phyloP scores from a whole-genome alignment of 2,797 vertebrate species.

The Sebastes hubbsi region DNA sequence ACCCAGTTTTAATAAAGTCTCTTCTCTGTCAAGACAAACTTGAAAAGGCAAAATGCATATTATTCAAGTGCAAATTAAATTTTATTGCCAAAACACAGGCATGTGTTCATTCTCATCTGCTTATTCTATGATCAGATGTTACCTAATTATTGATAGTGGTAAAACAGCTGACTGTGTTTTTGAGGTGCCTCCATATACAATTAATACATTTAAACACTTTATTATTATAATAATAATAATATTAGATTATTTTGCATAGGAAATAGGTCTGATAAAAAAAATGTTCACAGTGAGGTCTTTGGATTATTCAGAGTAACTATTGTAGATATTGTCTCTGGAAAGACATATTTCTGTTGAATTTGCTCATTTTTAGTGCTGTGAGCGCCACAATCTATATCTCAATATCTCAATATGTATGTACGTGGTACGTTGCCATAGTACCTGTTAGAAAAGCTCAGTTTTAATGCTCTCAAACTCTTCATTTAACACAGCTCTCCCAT shows the following conservation, averaged over 20 bases:
- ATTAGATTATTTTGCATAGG: background rate
- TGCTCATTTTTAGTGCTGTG: too few relatives aligned
- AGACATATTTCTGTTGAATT: too few relatives aligned
- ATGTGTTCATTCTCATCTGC: background rate
- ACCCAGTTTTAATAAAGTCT: slow-evolving; percentile 21
- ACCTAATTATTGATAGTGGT: background rate
- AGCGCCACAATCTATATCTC: too few relatives aligned
- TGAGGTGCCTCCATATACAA: background rate
- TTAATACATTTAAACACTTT: background rate
- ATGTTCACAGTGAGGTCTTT: too few relatives aligned
- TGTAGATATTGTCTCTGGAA: too few relatives aligned
- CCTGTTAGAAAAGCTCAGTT: too few relatives aligned
- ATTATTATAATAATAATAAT: background rate
- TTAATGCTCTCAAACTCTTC: too few relatives aligned
- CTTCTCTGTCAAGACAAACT: background rate
- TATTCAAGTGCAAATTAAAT: background rate
- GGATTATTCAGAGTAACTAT: too few relatives aligned
- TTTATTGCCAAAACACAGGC: background rate
- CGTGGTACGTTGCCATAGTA: too few relatives aligned
- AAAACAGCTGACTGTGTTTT: background rate
- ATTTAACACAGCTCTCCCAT: too few relatives aligned
- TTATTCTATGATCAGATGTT: background rate
- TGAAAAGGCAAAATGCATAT: background rate
- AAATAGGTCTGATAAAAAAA: too few relatives aligned
- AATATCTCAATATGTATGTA: too few relatives aligned